Conservation (phyloP, 1,140 invertebrate species). For the Cecropterus lyciades region DNA sequence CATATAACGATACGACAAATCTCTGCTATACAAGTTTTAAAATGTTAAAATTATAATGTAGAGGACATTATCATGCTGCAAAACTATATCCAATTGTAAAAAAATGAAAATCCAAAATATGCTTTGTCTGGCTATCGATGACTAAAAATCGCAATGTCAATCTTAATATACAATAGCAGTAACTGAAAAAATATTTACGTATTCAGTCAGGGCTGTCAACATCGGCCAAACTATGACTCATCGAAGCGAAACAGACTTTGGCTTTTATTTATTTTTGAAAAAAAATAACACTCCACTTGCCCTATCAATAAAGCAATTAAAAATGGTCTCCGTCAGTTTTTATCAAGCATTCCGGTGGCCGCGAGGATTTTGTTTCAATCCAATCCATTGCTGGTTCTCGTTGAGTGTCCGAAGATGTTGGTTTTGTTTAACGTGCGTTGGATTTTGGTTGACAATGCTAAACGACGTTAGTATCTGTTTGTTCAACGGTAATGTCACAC, state of each 20-base stretch:
- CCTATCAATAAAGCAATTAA: slow-evolving; percentile 54
- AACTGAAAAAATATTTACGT: slow-evolving; percentile 52
- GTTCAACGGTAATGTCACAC: too few species aligned
- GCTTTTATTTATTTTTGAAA: slow-evolving; percentile 68
- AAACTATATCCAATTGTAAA: slow-evolving; percentile 3
- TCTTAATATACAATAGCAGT: slow-evolving; percentile 45
- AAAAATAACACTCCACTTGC: slow-evolving; percentile 47
- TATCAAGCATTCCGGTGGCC: not conserved
- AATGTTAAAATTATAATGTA: too few species aligned
- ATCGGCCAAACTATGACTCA: slow-evolving; percentile 43
- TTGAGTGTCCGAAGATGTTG: not conserved
- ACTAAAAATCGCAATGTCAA: slow-evolving; percentile 42
- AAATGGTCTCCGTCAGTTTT: slow-evolving; percentile 42
- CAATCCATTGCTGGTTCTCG: slow-evolving; percentile 23
- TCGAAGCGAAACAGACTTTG: slow-evolving; percentile 59
- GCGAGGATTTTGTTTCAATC: slow-evolving; percentile 8
- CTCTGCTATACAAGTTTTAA: too few species aligned
- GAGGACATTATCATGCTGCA: too few species aligned
- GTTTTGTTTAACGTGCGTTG: slow-evolving; percentile 3
- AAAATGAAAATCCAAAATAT: slow-evolving; percentile 10
- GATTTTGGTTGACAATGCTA: not conserved
- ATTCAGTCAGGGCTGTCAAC: slow-evolving; percentile 51
- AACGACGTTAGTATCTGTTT: too few species aligned
- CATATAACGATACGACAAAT: too few species aligned
- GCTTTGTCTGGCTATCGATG: not conserved